A percentile compares a stretch with the other conserved stretches of the same genome.
Evolutionary conservation across 2,113 vertebrate species (phyloP).

Genomic region (Pitta sordida): DNA sequence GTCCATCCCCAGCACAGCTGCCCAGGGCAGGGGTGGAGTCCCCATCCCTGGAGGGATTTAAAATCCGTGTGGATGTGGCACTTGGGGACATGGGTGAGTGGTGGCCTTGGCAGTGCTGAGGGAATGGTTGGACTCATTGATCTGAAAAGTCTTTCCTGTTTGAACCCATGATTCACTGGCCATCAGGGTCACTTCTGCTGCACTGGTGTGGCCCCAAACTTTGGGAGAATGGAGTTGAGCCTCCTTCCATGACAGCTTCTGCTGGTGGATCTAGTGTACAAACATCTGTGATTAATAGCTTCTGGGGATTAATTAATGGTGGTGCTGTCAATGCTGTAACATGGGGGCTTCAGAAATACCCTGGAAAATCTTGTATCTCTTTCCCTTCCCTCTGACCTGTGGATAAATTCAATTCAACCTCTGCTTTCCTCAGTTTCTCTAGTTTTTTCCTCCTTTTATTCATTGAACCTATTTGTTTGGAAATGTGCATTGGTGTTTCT

Average conservation of each 20-base stretch:
- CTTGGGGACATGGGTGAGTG: neutral
- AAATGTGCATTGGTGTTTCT: neutral
- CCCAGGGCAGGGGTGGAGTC: no score
- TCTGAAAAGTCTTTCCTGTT: neutral
- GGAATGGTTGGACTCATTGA: neutral
- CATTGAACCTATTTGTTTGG: neutral
- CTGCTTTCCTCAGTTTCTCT: neutral
- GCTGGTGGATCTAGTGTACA: neutral
- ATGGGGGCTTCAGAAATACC: neutral
- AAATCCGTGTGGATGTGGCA: neutral
- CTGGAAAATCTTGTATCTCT: neutral
- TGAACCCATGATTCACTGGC: neutral
- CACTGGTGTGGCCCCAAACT: neutral
- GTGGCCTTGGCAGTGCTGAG: neutral
- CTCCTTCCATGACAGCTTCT: neutral
- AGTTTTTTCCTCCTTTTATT: neutral
- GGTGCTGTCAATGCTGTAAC: neutral
- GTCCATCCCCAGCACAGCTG: neutral
- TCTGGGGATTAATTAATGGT: neutral
- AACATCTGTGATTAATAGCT: neutral
- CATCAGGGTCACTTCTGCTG: neutral
- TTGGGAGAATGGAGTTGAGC: neutral
- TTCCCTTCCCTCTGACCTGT: neutral
- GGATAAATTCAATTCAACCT: fast-evolving
- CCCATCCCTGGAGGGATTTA: neutral